phyloP scores from a whole-genome alignment of 1,140 invertebrate species.

The Diachasma alloeum region DNA sequence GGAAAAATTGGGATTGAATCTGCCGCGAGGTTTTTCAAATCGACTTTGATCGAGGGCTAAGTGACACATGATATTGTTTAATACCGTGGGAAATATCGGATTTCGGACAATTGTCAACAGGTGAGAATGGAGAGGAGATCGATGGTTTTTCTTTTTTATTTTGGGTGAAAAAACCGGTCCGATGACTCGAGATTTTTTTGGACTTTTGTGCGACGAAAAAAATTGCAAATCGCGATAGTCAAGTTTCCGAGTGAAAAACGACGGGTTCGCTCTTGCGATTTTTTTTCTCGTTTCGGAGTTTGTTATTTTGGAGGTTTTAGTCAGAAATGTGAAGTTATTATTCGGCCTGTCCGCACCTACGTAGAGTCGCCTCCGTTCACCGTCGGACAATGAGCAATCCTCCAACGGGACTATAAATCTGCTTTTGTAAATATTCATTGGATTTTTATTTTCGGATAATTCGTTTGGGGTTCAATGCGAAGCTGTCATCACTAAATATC shows the following conservation, averaged over 20 bases:
- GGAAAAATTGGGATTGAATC: not conserved
- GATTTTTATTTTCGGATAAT: not conserved
- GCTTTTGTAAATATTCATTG: not conserved
- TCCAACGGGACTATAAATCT: not conserved
- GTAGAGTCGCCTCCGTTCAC: not conserved
- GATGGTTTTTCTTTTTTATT: not conserved
- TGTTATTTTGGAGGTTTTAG: not conserved
- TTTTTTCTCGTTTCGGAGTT: not conserved
- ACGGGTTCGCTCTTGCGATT: not conserved
- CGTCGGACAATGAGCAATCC: not conserved
- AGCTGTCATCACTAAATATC: not conserved
- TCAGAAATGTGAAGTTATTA: no score
- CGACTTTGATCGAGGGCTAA: not conserved
- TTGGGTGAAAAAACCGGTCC: slow-evolving; percentile 13
- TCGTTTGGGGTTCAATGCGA: not conserved
- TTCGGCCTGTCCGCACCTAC: not conserved
- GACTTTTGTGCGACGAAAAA: not conserved
- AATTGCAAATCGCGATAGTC: slow-evolving; percentile 19
- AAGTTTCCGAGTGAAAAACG: not conserved
- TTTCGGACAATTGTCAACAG: not conserved
- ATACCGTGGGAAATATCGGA: not conserved
- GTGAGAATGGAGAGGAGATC: not conserved
- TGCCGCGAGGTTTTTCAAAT: not conserved
- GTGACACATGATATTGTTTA: not conserved
- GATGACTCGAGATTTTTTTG: slow-evolving; percentile 11